Conservation (phyloP, 2,797 vertebrate species). For the Eidolon dupreanum region DNA sequence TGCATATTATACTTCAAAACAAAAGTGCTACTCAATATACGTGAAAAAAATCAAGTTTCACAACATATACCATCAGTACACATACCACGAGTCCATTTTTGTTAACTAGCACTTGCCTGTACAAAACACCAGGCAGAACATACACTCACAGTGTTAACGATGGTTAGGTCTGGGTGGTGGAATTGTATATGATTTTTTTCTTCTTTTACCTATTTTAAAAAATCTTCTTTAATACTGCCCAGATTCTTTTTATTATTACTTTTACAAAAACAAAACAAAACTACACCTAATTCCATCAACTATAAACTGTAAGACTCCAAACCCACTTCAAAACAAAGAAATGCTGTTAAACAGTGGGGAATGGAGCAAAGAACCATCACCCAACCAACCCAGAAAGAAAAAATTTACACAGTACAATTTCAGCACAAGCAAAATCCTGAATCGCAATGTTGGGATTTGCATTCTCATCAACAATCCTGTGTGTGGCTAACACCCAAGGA, state of each 20-base stretch:
- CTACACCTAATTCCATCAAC: not conserved
- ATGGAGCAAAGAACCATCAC: not conserved
- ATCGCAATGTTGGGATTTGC: constrained; percentile 1
- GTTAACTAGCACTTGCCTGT: not conserved
- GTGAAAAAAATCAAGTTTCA: not conserved
- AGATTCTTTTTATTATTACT: not conserved
- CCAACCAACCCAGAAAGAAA: not conserved
- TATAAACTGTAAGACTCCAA: not conserved
- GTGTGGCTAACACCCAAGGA: not conserved
- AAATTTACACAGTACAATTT: not conserved
- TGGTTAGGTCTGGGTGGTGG: not conserved
- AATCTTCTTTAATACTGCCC: not conserved
- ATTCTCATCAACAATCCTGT: not conserved
- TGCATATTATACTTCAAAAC: not conserved
- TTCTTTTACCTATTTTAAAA: not conserved
- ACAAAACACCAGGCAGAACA: not conserved
- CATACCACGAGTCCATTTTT: not conserved
- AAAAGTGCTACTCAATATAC: not conserved
- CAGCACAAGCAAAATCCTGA: constrained; percentile 20
- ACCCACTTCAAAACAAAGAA: not conserved
- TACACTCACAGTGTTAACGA: not conserved
- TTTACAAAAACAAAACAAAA: not conserved
- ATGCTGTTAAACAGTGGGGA: not conserved
- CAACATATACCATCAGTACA: not conserved
- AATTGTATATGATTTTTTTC: not conserved